phyloP scores from a whole-genome alignment of 2,797 vertebrate species.

The Monodelphis domestica region DNA sequence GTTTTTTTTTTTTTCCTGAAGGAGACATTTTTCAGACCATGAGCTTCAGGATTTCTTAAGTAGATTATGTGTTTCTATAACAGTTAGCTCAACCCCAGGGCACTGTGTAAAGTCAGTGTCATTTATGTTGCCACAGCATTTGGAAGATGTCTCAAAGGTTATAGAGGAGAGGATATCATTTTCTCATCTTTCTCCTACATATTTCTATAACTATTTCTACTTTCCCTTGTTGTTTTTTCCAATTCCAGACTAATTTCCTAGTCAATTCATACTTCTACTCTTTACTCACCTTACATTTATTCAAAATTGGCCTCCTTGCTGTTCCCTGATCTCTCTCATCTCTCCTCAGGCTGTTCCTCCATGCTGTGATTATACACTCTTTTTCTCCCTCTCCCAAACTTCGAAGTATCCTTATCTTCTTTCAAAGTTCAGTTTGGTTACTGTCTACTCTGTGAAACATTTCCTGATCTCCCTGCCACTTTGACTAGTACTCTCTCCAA shows the following conservation, averaged over 20 bases:
- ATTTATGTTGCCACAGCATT: background rate
- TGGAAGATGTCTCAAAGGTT: background rate
- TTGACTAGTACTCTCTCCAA: background rate
- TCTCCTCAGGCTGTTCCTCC: background rate
- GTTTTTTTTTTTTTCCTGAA: constrained; percentile 37
- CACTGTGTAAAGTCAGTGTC: constrained; percentile 10
- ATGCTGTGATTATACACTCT: background rate
- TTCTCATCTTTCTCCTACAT: background rate
- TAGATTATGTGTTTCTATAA: constrained; percentile 21
- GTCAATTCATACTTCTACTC: background rate
- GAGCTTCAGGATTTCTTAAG: constrained; percentile 15
- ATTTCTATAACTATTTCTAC: background rate
- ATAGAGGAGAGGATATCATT: background rate
- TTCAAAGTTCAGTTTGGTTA: background rate
- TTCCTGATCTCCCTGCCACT: background rate
- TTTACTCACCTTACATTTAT: background rate
- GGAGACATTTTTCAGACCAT: background rate
- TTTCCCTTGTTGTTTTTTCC: background rate
- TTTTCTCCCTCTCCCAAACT: background rate
- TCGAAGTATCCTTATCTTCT: background rate
- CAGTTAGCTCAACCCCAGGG: constrained; percentile 14
- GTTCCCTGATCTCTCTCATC: background rate
- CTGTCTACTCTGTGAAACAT: background rate
- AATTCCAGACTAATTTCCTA: background rate
- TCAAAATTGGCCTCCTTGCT: background rate